Evolutionary conservation across 2,113 vertebrate genomes (phyloP), one percentile per base, ranked within the genome.

Genomic region (Bungarus multicinctus): DNA sequence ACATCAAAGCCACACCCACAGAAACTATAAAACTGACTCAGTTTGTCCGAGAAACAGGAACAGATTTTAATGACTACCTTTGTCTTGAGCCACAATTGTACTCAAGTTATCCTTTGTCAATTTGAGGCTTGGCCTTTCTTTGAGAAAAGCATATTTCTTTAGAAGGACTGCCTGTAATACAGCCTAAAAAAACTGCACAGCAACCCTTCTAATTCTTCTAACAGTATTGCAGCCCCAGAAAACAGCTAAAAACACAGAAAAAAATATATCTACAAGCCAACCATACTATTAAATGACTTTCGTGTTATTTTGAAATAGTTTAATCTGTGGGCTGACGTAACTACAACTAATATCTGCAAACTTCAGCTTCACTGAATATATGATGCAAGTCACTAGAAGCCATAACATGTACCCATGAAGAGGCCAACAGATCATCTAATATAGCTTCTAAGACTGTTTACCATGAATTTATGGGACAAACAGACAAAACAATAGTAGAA

Each of bases 1-100:
- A 90, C 86, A 87, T 57, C 55, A 89, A 47, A 60, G 20, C 43
- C 14, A 86, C 45, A 50, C 88, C 64, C 92, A 90, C 47, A 53
- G 92, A 90, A 93, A 93, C 92, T 18, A 90, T 43, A 64, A 90
- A 86, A 64, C 81, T 53, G 45, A 90, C 55, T 87, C 81, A 87
- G 22, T 34, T 50, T 53, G 74, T 54, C 39, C 16, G 55, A 18
- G 54, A 45, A 60, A 50, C 20, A 47, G 39, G 69, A 34, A 85
- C 53, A 64, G 74, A 64, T 87, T 87, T 60, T 86, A 93, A 86
- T 93, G 55, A 93, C 74, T 8, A 93, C 88, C 50, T 43, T 92
- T 58, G 58, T 43, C 52, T 92, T 92, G 39, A 27, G 25, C 50
- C 55, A 60, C 27, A 25, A 54, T 87, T 43, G 23, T 27, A 43